These are phyloP conservation scores for Adoxophyes honmai DNA, from an alignment of 1,140 invertebrate species.

Conservation along the genomic window DNA sequence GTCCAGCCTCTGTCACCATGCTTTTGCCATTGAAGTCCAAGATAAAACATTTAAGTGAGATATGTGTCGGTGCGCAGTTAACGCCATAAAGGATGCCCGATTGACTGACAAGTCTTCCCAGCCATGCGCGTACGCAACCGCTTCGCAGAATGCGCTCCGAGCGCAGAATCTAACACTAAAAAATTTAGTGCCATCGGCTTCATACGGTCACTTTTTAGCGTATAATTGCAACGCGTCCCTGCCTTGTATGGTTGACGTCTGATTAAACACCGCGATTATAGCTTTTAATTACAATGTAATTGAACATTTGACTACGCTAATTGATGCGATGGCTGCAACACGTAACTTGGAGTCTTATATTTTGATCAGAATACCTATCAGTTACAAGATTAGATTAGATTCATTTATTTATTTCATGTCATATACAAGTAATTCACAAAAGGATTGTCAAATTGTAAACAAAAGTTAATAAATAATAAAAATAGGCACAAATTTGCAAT, in stretches of 20 bases:
- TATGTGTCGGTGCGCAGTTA: background rate
- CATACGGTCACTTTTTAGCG: conserved; percentile 50
- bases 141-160: conserved; percentile 34
- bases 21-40: background rate
- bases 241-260: conserved; percentile 46
- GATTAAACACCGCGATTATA: conserved; percentile 41
- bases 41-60: conserved; percentile 7
- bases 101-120: conserved; percentile 4
- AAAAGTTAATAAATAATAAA: too few relatives aligned
- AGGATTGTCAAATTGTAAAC: too few relatives aligned
- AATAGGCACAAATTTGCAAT: too few relatives aligned
- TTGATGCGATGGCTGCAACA: conserved; percentile 22
- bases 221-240: conserved; percentile 39
- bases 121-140: background rate
- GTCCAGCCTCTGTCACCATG: background rate
- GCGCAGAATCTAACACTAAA: conserved; percentile 36
- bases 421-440: too few relatives aligned
- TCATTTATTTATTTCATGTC: too few relatives aligned
- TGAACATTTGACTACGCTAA: conserved; percentile 45
- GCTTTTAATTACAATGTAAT: conserved; percentile 55
- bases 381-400: too few relatives aligned
- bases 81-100: conserved; percentile 4
- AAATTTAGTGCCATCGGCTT: conserved; percentile 43
- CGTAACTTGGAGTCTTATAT: too few relatives aligned
- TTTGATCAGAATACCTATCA: too few relatives aligned